Percentiles rank a stretch among this genome's conserved stretches.
Conservation (phyloP, 2,113 vertebrate genomes). For the Ciconia boyciana region DNA sequence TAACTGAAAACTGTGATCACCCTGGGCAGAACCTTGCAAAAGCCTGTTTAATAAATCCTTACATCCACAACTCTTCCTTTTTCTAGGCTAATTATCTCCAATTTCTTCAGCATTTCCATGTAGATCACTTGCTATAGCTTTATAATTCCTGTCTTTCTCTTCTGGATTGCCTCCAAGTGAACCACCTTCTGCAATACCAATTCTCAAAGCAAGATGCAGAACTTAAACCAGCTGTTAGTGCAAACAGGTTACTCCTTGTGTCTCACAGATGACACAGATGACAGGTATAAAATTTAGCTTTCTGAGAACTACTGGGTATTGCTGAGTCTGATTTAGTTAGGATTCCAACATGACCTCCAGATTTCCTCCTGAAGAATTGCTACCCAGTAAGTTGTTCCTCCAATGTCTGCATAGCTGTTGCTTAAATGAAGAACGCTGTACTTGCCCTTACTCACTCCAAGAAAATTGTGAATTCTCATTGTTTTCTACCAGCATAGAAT, state of each 20-base stretch:
- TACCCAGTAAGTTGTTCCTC: not conserved
- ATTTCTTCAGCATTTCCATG: not conserved
- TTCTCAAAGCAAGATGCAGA: not conserved
- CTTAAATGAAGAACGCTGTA: not conserved
- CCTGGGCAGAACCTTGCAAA: not conserved
- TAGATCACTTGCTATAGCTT: not conserved
- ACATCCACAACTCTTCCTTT: not conserved
- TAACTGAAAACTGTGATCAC: not conserved
- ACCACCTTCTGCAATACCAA: not conserved
- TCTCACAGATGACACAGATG: not conserved
- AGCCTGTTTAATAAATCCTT: not conserved
- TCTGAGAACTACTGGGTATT: not conserved
- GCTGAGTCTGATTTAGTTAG: not conserved
- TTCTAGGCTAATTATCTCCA: not conserved
- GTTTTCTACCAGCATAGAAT: not conserved
- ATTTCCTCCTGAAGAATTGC: not conserved
- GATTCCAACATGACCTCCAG: not conserved
- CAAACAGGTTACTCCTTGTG: not conserved
- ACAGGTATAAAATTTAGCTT: not conserved
- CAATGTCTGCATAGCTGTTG: not conserved
- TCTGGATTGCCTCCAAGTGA: constrained; percentile 7
- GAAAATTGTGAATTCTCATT: not conserved
- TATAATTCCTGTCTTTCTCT: not conserved
- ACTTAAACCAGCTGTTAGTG: not conserved
- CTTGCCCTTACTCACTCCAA: not conserved